Conservation (phyloP, 2,113 vertebrate species). For the Pithys albifrons region DNA sequence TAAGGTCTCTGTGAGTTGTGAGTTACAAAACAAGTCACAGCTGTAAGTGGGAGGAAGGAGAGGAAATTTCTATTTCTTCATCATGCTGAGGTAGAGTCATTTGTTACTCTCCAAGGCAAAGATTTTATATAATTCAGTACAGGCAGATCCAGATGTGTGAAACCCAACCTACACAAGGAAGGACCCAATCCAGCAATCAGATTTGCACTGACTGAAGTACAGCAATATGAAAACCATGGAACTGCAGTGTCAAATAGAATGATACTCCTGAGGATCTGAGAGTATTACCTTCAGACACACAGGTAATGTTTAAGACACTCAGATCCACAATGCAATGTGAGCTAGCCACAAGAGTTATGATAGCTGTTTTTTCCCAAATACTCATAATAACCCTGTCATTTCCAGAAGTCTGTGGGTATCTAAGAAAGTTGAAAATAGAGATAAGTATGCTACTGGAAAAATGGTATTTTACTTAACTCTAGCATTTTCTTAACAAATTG, state of each 20-base stretch:
- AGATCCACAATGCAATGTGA: not conserved
- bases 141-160: not conserved
- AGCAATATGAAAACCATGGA: not conserved
- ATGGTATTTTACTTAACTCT: not conserved
- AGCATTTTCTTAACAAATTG: not conserved
- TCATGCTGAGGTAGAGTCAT: not conserved
- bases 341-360: not conserved
- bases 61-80: not conserved
- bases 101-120: not conserved
- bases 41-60: not conserved
- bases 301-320: not conserved
- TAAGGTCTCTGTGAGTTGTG: not conserved
- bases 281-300: not conserved
- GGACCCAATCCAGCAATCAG: not conserved
- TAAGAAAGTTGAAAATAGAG: not conserved
- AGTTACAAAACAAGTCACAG: slow-evolving; percentile 14
- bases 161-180: not conserved
- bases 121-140: not conserved
- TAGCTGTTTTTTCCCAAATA: not conserved
- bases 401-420: not conserved
- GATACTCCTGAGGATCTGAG: not conserved
- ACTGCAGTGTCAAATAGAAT: not conserved
- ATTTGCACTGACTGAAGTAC: not conserved
- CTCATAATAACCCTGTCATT: not conserved
- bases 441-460: not conserved